Evolutionary conservation across 1,140 invertebrate species (phyloP).

Genomic region (Pseudomyrmex flavicornis): DNA sequence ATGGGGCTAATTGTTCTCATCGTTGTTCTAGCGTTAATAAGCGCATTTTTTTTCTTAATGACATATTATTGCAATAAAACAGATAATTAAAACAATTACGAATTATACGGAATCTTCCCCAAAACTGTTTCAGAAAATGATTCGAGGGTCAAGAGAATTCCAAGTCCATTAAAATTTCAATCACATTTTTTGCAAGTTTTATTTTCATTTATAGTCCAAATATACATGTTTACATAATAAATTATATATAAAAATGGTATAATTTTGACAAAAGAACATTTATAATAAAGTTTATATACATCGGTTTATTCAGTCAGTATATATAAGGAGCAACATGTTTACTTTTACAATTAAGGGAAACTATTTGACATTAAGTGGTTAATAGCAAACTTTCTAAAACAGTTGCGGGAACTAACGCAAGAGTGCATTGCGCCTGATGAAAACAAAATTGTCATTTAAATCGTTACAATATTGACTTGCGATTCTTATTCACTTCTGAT

Average conservation of each 20-base stretch:
- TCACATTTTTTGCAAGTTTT: constrained; percentile 82
- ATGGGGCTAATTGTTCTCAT: constrained; percentile 77
- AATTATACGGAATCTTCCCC: constrained; percentile 80
- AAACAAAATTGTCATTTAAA: constrained; percentile 31
- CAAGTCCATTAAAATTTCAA: constrained; percentile 81
- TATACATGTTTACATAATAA: constrained; percentile 85
- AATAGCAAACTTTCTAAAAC: constrained; percentile 81
- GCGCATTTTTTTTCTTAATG: constrained; percentile 56
- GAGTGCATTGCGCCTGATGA: constrained; percentile 73
- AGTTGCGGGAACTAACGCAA: constrained; percentile 82
- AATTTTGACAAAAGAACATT: constrained; percentile 82
- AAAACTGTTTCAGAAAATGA: constrained; percentile 84
- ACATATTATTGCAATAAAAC: constrained; percentile 43
- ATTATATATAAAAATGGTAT: constrained; percentile 84
- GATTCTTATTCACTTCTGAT: constrained; percentile 19
- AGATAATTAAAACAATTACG: constrained; percentile 47
- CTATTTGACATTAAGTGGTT: constrained; percentile 75
- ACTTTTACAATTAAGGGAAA: constrained; percentile 73
- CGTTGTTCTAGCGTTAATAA: constrained; percentile 51
- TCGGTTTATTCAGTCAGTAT: constrained; percentile 80
- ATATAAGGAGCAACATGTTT: constrained; percentile 63
- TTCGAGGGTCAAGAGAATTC: constrained; percentile 82
- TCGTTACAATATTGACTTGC: neutral
- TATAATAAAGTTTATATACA: constrained; percentile 83
- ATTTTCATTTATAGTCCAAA: constrained; percentile 84